Evolutionary conservation across 2,113 vertebrate genomes (phyloP).

Genomic region (Hepsetus odoe): DNA sequence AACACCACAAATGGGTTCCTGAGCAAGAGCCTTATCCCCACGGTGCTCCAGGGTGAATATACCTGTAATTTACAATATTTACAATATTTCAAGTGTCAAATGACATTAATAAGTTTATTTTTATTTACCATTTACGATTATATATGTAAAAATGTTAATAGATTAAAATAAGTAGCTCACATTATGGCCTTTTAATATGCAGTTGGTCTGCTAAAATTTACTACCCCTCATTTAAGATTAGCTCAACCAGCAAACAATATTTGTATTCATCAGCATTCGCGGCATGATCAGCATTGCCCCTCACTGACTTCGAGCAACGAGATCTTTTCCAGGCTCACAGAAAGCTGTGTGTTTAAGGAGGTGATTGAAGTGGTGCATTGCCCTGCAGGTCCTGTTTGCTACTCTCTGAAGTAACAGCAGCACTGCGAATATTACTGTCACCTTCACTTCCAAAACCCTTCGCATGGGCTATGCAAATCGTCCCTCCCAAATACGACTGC

Average conservation of each 20-base stretch:
- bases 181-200: background rate
- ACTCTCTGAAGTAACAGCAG: slow-evolving; percentile 50
- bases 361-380: slow-evolving; percentile 40
- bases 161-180: too few species aligned
- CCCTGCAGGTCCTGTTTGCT: slow-evolving; percentile 55
- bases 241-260: background rate
- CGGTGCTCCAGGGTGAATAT: too few species aligned
- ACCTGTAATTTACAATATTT: too few species aligned
- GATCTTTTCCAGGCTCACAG: background rate
- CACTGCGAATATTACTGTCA: slow-evolving; percentile 62
- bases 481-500: slow-evolving; percentile 49
- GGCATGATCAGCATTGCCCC: background rate
- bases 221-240: background rate
- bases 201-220: background rate
- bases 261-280: background rate
- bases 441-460: slow-evolving; percentile 52
- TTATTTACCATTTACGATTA: too few species aligned
- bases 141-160: too few species aligned
- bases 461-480: slow-evolving; percentile 61
- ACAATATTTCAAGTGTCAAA: too few species aligned
- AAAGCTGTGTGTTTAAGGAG: background rate
- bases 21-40: too few species aligned
- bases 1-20: too few species aligned
- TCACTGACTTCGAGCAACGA: background rate
- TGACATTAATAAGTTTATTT: too few species aligned